A percentile compares a stretch with the other conserved stretches of the same genome.
These are phyloP conservation scores for Maniola jurtina DNA, from an alignment of 1,140 invertebrate species.

Conservation along the genomic window DNA sequence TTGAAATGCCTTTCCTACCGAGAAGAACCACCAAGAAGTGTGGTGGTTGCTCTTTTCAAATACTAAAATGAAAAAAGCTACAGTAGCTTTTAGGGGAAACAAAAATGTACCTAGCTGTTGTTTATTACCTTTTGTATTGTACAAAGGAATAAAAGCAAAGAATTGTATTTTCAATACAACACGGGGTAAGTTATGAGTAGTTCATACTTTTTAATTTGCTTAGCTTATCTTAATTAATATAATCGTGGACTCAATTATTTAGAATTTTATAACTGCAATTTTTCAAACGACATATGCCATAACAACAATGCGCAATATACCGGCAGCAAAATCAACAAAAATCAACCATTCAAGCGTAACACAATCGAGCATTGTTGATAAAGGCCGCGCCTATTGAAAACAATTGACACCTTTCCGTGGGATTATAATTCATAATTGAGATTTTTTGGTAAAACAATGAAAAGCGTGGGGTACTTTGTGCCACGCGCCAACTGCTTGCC, in stretches of 20 bases:
- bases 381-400: conserved; percentile 21
- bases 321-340: conserved; percentile 42
- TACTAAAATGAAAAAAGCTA: no score
- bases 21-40: no score
- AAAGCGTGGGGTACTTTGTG: background rate
- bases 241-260: background rate
- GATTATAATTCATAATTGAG: conserved; percentile 20
- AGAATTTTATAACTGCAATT: background rate
- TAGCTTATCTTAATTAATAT: no score
- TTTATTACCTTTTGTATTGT: no score
- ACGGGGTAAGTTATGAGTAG: no score
- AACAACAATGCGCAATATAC: conserved; percentile 10
- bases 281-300: background rate
- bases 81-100: no score
- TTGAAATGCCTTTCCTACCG: no score
- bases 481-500: conserved; percentile 21
- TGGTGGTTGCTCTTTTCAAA: no score
- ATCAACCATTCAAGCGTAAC: conserved; percentile 35
- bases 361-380: conserved; percentile 45
- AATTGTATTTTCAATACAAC: no score
- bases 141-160: no score
- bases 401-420: conserved; percentile 14
- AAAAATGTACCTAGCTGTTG: no score
- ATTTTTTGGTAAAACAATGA: conserved; percentile 29
- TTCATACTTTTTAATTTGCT: no score